Base-by-base conservation (phyloP, 2,888 invertebrate genomes). In the Portevinia maculata region DNA sequence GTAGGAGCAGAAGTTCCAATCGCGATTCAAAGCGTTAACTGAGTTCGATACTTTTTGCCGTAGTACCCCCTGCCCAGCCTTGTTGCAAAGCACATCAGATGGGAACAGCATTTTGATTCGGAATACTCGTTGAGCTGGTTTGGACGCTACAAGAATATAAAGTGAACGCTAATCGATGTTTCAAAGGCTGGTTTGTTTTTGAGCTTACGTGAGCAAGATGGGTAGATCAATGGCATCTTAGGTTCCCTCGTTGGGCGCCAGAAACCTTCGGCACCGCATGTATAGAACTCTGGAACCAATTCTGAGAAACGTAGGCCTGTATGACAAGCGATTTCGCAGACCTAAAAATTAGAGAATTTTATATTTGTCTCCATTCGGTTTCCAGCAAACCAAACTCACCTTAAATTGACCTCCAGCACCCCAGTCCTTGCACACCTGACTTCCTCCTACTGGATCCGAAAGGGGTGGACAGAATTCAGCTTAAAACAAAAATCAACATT, bases 221-320 rank as follows among this genome's bases (percentile, higher is more conserved):
- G 97, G 88, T 97, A 98, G n/a, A 96, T 92, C 85, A 97, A 91
- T 30, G 97, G 96, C 86, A 96, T 92, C 52, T 92, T 93, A 7
- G 97, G 96, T 88, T 96, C 94, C 37, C 91, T 92, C 0, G 96
- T 97, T 59, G 98, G 98, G 86, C 98, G 93, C 99, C 99, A 99
- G 91, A 97, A 96, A 41, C 99, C 99, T 93, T 99, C 98, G 64
- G 96, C 96, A n/a, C 98, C 98, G 88, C 99, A 99, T 0, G 97
- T 97, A 90, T 98, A 99, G 92, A 99, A 99, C 86, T 96, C 96
- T 0, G 99, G 98, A n/a, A 98, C 96, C 70, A 94, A 94, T 88
- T 97, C 96, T 0, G 98, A 97, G 92, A 99, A 99, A 85, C 96
- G 92, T 5, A 97, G 91, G n/a, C 97, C 96, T 71, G 94, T 91